These are phyloP conservation scores for Muntiacus reevesi DNA, from an alignment of 2,113 vertebrate genomes.

Conservation along the genomic window DNA sequence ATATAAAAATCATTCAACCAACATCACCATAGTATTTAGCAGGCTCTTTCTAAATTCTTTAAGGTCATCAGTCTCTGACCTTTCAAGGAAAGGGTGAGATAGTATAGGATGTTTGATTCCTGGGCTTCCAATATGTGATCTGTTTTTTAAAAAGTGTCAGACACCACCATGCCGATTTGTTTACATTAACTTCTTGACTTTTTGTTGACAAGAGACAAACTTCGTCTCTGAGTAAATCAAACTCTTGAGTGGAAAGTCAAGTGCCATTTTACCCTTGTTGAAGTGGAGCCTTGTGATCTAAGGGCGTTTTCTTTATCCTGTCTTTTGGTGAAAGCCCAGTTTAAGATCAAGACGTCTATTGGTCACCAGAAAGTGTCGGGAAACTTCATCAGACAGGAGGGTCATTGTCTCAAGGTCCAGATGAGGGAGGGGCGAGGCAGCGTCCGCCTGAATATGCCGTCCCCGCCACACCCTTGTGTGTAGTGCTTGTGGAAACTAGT, in stretches of 20 bases:
- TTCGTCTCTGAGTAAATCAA: background rate
- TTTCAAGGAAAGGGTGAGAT: conserved; percentile 38
- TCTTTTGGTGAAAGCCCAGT: background rate
- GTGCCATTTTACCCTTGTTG: background rate
- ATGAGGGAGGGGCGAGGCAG: background rate
- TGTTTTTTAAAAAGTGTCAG: background rate
- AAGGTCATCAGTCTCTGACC: conserved; percentile 43
- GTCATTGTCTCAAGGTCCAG: background rate
- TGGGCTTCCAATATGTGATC: background rate
- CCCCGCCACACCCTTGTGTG: background rate
- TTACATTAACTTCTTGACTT: background rate
- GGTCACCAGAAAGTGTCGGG: background rate
- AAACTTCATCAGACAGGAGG: background rate
- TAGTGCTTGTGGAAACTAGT: background rate
- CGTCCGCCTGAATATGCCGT: background rate
- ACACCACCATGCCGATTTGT: background rate
- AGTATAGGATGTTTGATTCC: background rate
- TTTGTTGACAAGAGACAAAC: background rate
- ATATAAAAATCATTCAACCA: background rate
- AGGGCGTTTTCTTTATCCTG: background rate
- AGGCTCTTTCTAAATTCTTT: background rate
- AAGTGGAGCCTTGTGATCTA: background rate
- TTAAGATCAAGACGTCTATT: background rate
- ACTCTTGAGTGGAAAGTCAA: background rate
- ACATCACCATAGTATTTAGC: background rate